These are phyloP conservation scores for Melinopterus prodromus DNA, from an alignment of 2,888 invertebrate species.

Conservation along the genomic window DNA sequence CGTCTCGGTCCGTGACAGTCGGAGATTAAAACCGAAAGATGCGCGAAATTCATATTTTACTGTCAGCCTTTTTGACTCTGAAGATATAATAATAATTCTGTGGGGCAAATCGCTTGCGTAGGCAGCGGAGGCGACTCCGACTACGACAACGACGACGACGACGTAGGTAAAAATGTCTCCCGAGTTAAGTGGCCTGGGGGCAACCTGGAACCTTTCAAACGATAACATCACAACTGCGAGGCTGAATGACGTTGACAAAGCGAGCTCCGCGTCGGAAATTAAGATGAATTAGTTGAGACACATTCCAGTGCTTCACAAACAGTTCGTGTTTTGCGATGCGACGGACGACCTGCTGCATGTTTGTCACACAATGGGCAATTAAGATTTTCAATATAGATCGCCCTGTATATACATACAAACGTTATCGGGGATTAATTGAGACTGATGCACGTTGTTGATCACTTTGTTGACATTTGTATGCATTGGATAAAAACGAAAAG, in stretches of 20 bases:
- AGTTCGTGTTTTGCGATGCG: slow-evolving; percentile 32
- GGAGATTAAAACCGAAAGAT: not conserved
- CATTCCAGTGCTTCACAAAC: slow-evolving; percentile 44
- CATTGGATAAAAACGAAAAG: not conserved
- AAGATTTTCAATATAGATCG: not conserved
- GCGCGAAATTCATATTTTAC: slow-evolving; percentile 4
- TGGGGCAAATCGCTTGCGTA: slow-evolving; percentile 5
- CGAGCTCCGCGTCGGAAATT: slow-evolving; percentile 55
- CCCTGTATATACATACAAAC: not conserved
- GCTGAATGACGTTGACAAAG: slow-evolving; percentile 54
- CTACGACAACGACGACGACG: not conserved
- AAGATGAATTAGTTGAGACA: slow-evolving; percentile 53
- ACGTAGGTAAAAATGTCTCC: slow-evolving; percentile 28
- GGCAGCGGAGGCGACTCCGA: not conserved
- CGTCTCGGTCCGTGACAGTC: not conserved
- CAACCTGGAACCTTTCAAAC: slow-evolving; percentile 39
- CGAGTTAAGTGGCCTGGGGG: slow-evolving; percentile 32
- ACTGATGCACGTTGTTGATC: not conserved
- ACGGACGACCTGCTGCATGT: not conserved
- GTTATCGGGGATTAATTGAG: not conserved
- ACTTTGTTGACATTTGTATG: not conserved
- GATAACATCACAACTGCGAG: slow-evolving; percentile 45
- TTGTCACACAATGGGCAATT: slow-evolving; percentile 4
- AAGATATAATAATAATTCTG: not conserved
- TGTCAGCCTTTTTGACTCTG: not conserved